Base-by-base conservation (phyloP, 2,797 vertebrate genomes). In the Lutra lutra region DNA sequence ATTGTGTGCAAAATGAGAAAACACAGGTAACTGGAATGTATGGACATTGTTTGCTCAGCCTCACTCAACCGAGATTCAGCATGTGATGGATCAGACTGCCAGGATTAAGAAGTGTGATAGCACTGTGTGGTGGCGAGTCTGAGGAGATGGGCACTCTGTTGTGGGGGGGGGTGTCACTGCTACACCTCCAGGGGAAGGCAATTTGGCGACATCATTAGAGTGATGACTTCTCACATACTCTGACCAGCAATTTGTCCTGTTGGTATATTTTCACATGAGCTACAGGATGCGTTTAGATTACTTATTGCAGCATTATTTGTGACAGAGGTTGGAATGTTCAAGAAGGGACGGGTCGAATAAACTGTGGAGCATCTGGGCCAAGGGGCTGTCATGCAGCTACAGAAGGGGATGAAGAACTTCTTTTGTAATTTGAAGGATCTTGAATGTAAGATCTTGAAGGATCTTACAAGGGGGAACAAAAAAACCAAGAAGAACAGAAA, bases 371-470 rank as follows among this genome's bases (percentile, higher is more conserved):
- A 87, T 82, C 32, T 21, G 3, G 3, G 43, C 43, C 35, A 86
- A 62, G 89, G 43, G 21, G 46, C 58, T 70, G 1, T 54, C 27
- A 48, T 35, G 43, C 13, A 46, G 68, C 51, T 54, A 56, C 9
- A 2, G 32, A 86, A 79, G 25, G 86, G 56, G 62, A 88, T n/a
- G 46, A 87, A 38, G 77, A 46, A 29, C 12, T 80, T 89, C 2
- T 92, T 40, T 68, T 51, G 48, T 75, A 40, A 54, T 82, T 14
- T 40, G 40, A 73, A 80, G 21, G 86, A 75, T 86, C 46, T 89
- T 12, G 1, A 78, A 93, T 54, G 62, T 83, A 40, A n/a, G n/a
- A n/a, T n/a, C n/a, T n/a, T n/a, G n/a, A n/a, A n/a, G n/a, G n/a
- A 56, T 89, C 73, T 89, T 58, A 68, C 5, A 66, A 48, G 40